A percentile compares a stretch with the other conserved stretches of the same genome.
Evolutionary conservation across 2,888 invertebrate species (phyloP).

Genomic region (Luperina testacea): DNA sequence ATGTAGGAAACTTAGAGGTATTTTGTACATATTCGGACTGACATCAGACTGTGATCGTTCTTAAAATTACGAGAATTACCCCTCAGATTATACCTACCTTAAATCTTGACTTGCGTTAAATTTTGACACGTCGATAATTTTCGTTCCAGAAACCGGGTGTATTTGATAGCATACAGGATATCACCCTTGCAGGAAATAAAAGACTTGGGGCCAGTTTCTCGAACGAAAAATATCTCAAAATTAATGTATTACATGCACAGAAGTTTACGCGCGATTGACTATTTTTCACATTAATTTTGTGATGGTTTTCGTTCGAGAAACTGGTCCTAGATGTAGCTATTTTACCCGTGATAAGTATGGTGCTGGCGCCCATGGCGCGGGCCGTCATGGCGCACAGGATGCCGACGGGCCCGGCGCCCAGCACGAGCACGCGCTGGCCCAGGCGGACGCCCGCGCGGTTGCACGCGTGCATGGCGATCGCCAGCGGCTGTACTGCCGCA

Average conservation of each 20-base stretch:
- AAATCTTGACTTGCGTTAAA: too few relatives aligned
- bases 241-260: background rate
- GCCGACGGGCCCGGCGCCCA: constrained; percentile 97
- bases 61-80: too few relatives aligned
- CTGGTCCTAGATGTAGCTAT: background rate
- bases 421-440: constrained; percentile 92
- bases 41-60: too few relatives aligned
- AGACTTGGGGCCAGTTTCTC: too few relatives aligned
- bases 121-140: too few relatives aligned
- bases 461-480: constrained; percentile 98
- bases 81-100: background rate
- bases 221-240: background rate
- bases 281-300: background rate
- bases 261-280: background rate
- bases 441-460: constrained; percentile 93
- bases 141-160: background rate
- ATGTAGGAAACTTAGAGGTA: too few relatives aligned
- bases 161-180: background rate
- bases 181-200: too few relatives aligned
- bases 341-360: constrained; percentile 93
- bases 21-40: too few relatives aligned
- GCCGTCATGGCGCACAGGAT: constrained; percentile 94
- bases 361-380: constrained; percentile 95
- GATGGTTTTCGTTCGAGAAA: background rate
- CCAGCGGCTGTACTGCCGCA: constrained; percentile 97